Percentiles rank a stretch among this genome's conserved stretches.
These are phyloP conservation scores for Colostygia pectinataria DNA, from an alignment of 2,888 invertebrate genomes.

Conservation along the genomic window DNA sequence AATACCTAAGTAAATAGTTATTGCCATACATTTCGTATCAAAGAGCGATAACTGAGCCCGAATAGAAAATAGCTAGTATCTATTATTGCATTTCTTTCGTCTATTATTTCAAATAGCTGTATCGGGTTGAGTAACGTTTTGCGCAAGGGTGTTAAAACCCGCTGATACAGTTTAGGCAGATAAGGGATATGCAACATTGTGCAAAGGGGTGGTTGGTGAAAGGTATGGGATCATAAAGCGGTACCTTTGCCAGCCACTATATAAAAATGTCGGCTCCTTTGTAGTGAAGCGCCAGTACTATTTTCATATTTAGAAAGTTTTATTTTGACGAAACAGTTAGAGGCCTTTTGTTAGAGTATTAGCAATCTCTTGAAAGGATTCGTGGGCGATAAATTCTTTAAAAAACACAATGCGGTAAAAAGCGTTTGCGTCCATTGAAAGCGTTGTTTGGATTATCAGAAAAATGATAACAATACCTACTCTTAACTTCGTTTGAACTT, in stretches of 20 bases:
- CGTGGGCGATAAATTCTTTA: constrained; percentile 23
- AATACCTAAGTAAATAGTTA: constrained; percentile 12
- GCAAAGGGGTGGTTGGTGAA: constrained; percentile 67
- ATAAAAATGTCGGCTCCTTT: constrained; percentile 71
- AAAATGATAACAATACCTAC: constrained; percentile 26
- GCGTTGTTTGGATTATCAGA: constrained; percentile 22
- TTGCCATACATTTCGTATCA: constrained; percentile 19
- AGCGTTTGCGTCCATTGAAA: constrained; percentile 20
- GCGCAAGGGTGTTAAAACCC: constrained; percentile 41
- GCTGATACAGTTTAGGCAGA: constrained; percentile 46
- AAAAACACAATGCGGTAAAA: constrained; percentile 33
- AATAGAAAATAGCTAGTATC: constrained; percentile 27
- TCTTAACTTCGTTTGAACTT: constrained; percentile 7
- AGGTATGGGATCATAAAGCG: constrained; percentile 59
- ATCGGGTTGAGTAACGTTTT: constrained; percentile 36
- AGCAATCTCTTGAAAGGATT: constrained; percentile 42
- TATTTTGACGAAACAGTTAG: constrained; percentile 68
- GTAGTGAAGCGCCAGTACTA: constrained; percentile 54
- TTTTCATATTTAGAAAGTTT: constrained; percentile 65
- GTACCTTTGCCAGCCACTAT: constrained; percentile 60
- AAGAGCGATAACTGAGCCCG: constrained; percentile 8
- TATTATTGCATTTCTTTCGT: constrained; percentile 22
- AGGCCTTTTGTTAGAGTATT: constrained; percentile 42
- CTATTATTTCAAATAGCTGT: constrained; percentile 33
- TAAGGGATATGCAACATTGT: constrained; percentile 56